Base-by-base conservation (phyloP, 2,113 vertebrate species). In the Rhinoptilus africanus region DNA sequence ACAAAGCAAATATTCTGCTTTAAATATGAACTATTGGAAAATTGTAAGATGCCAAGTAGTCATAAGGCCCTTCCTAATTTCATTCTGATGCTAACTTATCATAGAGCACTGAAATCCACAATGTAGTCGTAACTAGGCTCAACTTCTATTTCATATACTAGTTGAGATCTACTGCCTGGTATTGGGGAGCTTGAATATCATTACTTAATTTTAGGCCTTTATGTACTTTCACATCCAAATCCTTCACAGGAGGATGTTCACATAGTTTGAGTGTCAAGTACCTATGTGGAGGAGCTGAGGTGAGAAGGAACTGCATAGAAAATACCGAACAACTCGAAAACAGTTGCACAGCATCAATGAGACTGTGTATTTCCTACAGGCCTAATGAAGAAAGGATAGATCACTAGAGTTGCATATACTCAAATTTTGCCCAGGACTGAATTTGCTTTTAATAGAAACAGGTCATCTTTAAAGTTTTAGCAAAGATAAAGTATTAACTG, bases 11-110 rank as follows among this genome's bases (percentile, higher is more conserved):
- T 69, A 48, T 12, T 15, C 21, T 53, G 41, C 67, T 96, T 81
- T 78, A 79, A 90, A 94, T 94, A 97, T 85, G 94, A 96, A 93
- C 66, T 88, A 60, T 39, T 48, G 24, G 39, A 75, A 93, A 68
- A 87, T n/a, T 60, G 9, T n/a, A 87, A 97, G 92, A 94, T 63
- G 48, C 37, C 71, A 92, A 54, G 5, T n/a, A 91, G 30, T 84
- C 54, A 84, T 24, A 68, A 81, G 14, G 18, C 88, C 43, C 32
- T 76, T 96, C 87, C 64, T 73, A 81, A 71, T 95, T 89, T 92
- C 68, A 83, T 83, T 94, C 62, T 92, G 56, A 66, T 34, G 54
- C 4, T 86, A 92, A 60, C 30, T 91, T 92, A 95, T 75, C 84
- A 85, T 73, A 64, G 27, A 83, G 14, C 39, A 80, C 72, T 80